Evolutionary conservation across 2,797 vertebrate genomes (phyloP), one percentile per base, ranked within the genome.

Genomic region (Channallabes apus): DNA sequence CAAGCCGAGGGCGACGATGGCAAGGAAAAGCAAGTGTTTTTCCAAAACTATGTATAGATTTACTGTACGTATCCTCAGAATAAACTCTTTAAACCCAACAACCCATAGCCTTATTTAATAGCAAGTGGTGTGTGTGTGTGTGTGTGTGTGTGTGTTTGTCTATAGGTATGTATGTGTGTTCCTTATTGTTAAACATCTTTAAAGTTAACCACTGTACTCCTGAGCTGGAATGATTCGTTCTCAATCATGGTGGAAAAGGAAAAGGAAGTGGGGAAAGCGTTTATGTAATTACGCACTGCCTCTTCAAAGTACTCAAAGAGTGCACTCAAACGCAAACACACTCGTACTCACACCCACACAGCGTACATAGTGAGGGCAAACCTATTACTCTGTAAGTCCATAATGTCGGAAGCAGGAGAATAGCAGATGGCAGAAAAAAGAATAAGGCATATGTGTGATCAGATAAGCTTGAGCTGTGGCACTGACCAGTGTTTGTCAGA

Each of bases 161-260:
- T 51, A 51, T 35, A 67, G 59, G 46, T 51, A 51, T 35, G 80
- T 71, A 11, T 51, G 41, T 9, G 38, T 38, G 65, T 69, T 51
- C 38, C 61, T 67, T 82, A 68, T 68, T 68, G 80, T 51, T 68
- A 68, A 82, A 68, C 14, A 67, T 65, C 51, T 82, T n/a, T 59
- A 82, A 82, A 82, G 29, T 65, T 38, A 71, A 71, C 80, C 65
- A 59, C 80, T 71, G 18, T n/a, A 82, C 51, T 35, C 20, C 82
- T 83, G 64, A 64, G 41, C 71, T 65, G 46, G 71, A 64, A 83
- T 83, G 54, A 83, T 54, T 41, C 46, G 65, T 65, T 41, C 82
- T 83, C 71, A 82, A 59, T 82, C 65, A 71, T n/a, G 80, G 65
- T 69, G 68, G 82, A 84, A 62, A 9, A 78, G 73, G 82, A 84